Percentiles rank a stretch among this genome's conserved stretches.
Conservation (phyloP, 2,113 vertebrate species). For the Semnornis frantzii region DNA sequence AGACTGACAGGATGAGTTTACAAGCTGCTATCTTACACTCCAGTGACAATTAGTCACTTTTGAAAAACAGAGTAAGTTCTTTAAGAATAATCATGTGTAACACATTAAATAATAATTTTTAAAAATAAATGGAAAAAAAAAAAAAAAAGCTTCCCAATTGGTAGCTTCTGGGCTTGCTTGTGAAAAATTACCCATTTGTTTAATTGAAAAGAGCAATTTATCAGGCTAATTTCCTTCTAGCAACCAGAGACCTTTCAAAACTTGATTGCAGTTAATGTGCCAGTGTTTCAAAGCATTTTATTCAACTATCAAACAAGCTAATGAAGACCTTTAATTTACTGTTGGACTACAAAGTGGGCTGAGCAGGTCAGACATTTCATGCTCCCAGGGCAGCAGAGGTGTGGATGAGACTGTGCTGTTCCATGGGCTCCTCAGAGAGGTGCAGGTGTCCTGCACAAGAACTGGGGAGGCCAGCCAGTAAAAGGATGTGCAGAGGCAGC, state of each 20-base stretch:
- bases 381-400: background rate
- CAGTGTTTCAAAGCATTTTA: slow-evolving; percentile 51
- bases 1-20: background rate
- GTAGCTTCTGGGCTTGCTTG: background rate
- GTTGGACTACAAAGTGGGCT: background rate
- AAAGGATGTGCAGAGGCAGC: background rate
- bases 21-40: background rate
- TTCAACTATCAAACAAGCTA: slow-evolving; percentile 41
- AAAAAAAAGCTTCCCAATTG: background rate
- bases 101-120: background rate
- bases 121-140: background rate
- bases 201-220: slow-evolving; percentile 41
- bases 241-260: slow-evolving; percentile 61
- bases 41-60: background rate
- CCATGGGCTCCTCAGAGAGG: background rate
- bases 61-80: background rate
- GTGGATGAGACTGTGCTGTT: background rate
- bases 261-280: slow-evolving; percentile 35
- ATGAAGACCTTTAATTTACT: slow-evolving; percentile 63
- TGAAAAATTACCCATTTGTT: slow-evolving; percentile 38
- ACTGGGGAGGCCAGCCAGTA: background rate
- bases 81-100: background rate
- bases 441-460: background rate
- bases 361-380: background rate
- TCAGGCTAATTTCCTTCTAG: slow-evolving; percentile 56